Base-by-base conservation (phyloP, 92 coral and sea anemone species). In the Isaurus tuberculatus region DNA sequence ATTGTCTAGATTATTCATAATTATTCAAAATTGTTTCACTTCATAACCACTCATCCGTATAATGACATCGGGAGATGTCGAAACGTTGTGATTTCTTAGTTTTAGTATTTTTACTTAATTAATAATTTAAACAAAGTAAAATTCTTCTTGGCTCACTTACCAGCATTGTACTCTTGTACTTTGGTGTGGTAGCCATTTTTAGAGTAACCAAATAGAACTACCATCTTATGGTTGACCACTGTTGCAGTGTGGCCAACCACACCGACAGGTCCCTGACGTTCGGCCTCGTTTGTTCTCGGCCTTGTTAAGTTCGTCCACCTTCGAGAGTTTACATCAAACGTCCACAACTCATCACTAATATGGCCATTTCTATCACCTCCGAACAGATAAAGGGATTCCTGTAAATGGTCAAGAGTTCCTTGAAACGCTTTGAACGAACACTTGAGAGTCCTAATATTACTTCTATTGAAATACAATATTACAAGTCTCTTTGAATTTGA, bases 181-280 rank as follows among this genome's bases (percentile, higher is more conserved):
- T 79, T 79, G 2, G 86, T 75, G 17, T 60, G 75, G 48, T 87
- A 88, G 0, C 98, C 98, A 29, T 46, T 15, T 44, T 86, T 84
- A 64, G 70, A 87, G 72, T 88, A 92, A 32, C 98, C 98, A 92
- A 94, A 94, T 27, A 94, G 49, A n/a, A 94, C 95, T 36, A 92
- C 82, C 98, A 94, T 94, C 43, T 84, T 86, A 60, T 82, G 88
- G 64, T 87, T 92, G 83, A 91, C 83, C 26, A 87, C 13, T 22
- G 90, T 92, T 53, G 98, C 98, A 4, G 98, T 88, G 67, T 94
- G 98, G 26, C 98, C 98, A 44, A 89, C 83, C 30, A 94, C 98
- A n/a, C 89, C 91, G 7, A 89, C 72, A 19, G 91, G 94, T 22
- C 27, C 43, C 34, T 63, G 2, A 7, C 0, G 3, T 8, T 60